Base-by-base conservation (phyloP, 2,113 vertebrate species). In the Pygoscelis adeliae region DNA sequence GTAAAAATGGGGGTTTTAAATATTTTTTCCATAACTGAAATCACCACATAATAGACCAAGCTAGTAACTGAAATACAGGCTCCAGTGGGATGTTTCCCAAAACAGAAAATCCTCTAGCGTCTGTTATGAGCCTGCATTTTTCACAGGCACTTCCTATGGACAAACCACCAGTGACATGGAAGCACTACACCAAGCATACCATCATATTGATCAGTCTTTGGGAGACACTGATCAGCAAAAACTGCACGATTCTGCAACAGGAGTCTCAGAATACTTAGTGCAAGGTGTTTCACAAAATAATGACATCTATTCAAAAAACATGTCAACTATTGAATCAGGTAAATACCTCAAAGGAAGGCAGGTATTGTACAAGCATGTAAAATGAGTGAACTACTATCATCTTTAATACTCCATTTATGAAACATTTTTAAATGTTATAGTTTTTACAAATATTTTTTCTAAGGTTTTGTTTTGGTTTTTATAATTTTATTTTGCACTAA, bases 161-260 rank as follows among this genome's bases (percentile, higher is more conserved):
- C 99, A 99, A 89, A 99, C 98, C 40, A 98, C 63, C 26, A 99
- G 98, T 87, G 99, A 99, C 42, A 94, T 98, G 10, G 99, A 99
- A 96, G 99, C 98, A 0, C 94, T 99, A 4, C 99, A 99, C 34
- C 98, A 99, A 76, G 99, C 99, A 0, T 99, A 99, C 86, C 97
- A 71, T 83, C 98, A 98, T 53, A 46, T 99, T 92, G 98, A 97
- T 63, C 98, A 98, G 70, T 98, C 97, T 87, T 94, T 98, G 83
- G 98, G 95, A 78, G 98, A 97, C 77, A 97, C 97, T n/a, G 98
- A 98, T 1, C 98, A 98, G 15, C 97, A 95, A 78, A 71, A 86
- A 47, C 42, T 67, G 81, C 76, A 47, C 6, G 18, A 8, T 69
- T 91, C 83, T 66, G 81, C 52, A 29, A 8, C 10, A 40, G 83